Evolutionary conservation across 2,888 invertebrate species (phyloP).

Genomic region (Eristalis arbustorum): DNA sequence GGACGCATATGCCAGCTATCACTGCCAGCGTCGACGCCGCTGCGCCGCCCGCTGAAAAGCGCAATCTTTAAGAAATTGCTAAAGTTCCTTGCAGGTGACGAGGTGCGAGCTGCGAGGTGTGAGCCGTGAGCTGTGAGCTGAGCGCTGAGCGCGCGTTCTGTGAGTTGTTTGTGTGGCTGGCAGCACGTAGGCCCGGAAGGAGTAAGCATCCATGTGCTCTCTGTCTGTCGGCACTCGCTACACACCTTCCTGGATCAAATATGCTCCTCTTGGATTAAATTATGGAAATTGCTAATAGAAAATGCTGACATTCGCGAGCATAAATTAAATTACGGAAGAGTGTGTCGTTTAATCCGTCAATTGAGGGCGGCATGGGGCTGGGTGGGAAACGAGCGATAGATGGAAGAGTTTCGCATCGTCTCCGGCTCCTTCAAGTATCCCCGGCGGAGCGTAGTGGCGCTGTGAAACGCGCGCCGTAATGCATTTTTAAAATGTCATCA

Average conservation of each 20-base stretch:
- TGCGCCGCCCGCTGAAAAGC: constrained; percentile 13
- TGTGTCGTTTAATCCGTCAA: constrained; percentile 39
- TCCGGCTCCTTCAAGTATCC: not conserved
- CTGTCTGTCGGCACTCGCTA: not conserved
- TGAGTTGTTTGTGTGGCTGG: not conserved
- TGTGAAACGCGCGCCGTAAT: constrained; percentile 39
- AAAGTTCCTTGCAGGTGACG: constrained; percentile 28
- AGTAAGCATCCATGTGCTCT: not conserved
- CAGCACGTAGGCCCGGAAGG: constrained; percentile 17
- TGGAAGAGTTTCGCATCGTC: not conserved
- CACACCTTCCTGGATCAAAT: constrained; percentile 37
- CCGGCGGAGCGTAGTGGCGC: constrained; percentile 2
- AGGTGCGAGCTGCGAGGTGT: not conserved
- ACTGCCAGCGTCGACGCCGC: not conserved
- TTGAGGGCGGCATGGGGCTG: not conserved
- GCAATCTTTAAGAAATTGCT: constrained; percentile 35
- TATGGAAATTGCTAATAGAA: constrained; percentile 59
- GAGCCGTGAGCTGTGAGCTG: not conserved
- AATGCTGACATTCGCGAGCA: constrained; percentile 38
- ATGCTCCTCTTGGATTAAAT: constrained; percentile 47
- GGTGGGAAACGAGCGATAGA: not conserved
- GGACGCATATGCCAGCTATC: not conserved
- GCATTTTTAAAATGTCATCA: constrained; percentile 64
- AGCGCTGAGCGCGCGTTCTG: not conserved
- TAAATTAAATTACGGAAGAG: constrained; percentile 42